Base-by-base conservation (phyloP, 92 coral and sea anemone genomes). In the Epizoanthus rinbou region DNA sequence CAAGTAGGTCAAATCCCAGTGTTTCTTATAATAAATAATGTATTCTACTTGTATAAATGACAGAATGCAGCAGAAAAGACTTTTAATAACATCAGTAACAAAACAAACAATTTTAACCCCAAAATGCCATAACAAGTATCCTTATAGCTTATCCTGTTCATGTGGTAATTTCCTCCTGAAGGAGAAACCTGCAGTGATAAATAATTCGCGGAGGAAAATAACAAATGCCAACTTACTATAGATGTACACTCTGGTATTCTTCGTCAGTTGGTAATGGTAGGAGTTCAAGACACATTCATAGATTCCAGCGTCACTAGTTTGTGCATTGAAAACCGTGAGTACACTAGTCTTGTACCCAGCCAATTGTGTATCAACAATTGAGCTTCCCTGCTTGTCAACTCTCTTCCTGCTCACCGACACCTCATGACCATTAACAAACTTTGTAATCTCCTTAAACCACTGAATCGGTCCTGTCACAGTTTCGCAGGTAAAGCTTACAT, bases 231-330 rank as follows among this genome's bases (percentile, higher is more conserved):
- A 74, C 33, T 15, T 78, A 78, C 82, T 71, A 16, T 60, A 52
- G 52, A 78, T 41, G 41, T 78, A 60, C 21, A 78, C 43, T 41
- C 82, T 78, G 50, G 82, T 7, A 78, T 62, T 78, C 69, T 62
- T 78, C 16, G 2, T 28, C n/a, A 60, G 16, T 2, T 5, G 16
- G 24, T 62, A 41, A 2, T 41, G 24, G 4, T 63, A 37, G 21
- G 6, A 22, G 11, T 8, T 59, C 1, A 59, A 35, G 2, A 24
- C 71, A 15, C 71, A 78, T 57, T 78, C 82, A 57, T 78, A 78
- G 57, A 78, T 78, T 37, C 82, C 82, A 2, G 82, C 65, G 43
- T 78, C 82, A 62, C 15, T 23, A n/a, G 82, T 78, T 8, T 22
- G 63, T 1, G 33, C 56, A 41, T 78, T 43, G 47, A 15, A 41